Conservation (phyloP, 2,113 vertebrate species). For the Macquaria ambigua region DNA sequence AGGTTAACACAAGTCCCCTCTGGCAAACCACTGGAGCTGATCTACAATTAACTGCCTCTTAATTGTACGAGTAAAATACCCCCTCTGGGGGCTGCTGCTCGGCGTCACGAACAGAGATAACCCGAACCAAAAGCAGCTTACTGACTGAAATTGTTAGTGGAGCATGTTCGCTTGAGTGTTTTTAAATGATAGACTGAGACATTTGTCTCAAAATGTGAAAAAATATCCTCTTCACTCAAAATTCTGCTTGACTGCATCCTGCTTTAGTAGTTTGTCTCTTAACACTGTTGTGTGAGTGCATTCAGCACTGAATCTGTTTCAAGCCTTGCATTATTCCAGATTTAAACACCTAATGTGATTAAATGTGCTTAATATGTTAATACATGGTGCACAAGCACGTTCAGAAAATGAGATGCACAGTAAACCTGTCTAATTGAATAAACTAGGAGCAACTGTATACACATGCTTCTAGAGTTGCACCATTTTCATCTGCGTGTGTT, state of each 20-base stretch:
- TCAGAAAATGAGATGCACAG: conserved; percentile 1
- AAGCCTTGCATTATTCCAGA: not conserved
- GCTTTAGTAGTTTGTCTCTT: not conserved
- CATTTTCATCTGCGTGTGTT: conserved; percentile 29
- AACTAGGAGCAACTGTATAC: not conserved
- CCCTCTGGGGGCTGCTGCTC: conserved; percentile 26
- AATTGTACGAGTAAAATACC: conserved; percentile 64
- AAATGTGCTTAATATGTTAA: conserved; percentile 17
- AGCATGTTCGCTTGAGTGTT: conserved; percentile 6
- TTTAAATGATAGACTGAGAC: conserved; percentile 29
- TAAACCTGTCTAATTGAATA: conserved; percentile 40
- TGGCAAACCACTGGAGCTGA: conserved; percentile 55
- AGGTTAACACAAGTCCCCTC: conserved; percentile 63
- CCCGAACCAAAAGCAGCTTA: conserved; percentile 44
- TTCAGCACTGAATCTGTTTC: not conserved
- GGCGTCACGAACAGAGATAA: conserved; percentile 34
- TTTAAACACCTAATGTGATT: conserved; percentile 46
- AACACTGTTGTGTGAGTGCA: not conserved
- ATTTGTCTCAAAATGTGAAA: not conserved
- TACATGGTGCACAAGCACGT: conserved; percentile 1
- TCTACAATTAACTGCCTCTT: conserved; percentile 69
- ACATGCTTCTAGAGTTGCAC: conserved; percentile 13
- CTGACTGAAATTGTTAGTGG: conserved; percentile 26
- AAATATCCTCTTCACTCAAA: not conserved
- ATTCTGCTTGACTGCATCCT: conserved; percentile 1